phyloP scores from a whole-genome alignment of 2,797 vertebrate species.

The Alfaro cultratus region DNA sequence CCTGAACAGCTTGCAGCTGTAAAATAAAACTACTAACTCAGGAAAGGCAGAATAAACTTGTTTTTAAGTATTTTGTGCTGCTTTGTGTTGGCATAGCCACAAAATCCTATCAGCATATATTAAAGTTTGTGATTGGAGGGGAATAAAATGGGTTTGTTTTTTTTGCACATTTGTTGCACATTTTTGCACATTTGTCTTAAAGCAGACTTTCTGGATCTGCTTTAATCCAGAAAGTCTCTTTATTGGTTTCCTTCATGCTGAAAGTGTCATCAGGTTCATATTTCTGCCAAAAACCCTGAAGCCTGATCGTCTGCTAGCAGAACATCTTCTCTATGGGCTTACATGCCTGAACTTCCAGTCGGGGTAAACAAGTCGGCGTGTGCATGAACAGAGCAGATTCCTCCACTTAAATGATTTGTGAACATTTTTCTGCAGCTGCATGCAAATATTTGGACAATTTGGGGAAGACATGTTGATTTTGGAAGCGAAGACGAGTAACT shows the following conservation, averaged over 20 bases:
- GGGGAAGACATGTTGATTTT: conserved; percentile 9
- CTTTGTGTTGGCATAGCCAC: too few species aligned
- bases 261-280: not conserved
- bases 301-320: conserved; percentile 21
- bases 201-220: too few species aligned
- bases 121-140: too few species aligned
- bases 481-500: not conserved
- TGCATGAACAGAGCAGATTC: conserved; percentile 16
- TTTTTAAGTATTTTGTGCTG: too few species aligned
- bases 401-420: conserved; percentile 19
- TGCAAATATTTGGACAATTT: conserved; percentile 17
- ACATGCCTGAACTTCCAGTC: conserved; percentile 21
- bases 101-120: too few species aligned
- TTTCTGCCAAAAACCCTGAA: conserved; percentile 23
- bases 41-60: too few species aligned
- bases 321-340: conserved; percentile 13
- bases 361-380: conserved; percentile 11
- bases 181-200: conserved; percentile 6
- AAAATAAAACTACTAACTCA: not conserved
- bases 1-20: not conserved
- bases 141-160: not conserved
- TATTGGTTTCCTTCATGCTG: not conserved
- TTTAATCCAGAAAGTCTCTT: conserved; percentile 3
- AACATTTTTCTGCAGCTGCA: conserved; percentile 10
- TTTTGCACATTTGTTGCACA: conserved; percentile 13